A percentile compares a stretch with the other conserved stretches of the same genome.
Conservation (phyloP, 2,888 invertebrate genomes). For the Ectemnius lituratus region DNA sequence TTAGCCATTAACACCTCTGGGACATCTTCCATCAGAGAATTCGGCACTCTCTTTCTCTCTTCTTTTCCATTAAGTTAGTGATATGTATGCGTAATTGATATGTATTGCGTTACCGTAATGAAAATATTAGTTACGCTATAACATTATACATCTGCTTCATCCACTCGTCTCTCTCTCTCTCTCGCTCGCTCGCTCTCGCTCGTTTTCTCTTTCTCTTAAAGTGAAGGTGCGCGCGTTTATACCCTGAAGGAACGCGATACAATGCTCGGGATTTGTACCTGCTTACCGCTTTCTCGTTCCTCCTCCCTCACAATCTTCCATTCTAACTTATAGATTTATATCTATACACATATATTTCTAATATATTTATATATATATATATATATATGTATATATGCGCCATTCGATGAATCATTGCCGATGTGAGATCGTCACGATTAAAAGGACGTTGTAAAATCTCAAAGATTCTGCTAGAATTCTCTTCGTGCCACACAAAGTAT, state of each 20-base stretch:
- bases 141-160: conserved; percentile 32
- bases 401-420: conserved; percentile 9
- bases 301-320: too few relatives aligned
- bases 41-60: conserved; percentile 21
- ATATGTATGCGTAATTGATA: conserved; percentile 61
- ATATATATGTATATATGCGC: conserved; percentile 14
- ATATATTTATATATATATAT: background rate
- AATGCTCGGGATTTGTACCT: conserved; percentile 62
- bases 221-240: conserved; percentile 43
- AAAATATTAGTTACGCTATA: conserved; percentile 59
- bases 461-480: background rate
- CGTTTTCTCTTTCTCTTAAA: conserved; percentile 33
- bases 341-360: conserved; percentile 3
- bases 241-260: conserved; percentile 60
- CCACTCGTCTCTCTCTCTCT: conserved; percentile 13
- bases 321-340: background rate
- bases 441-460: background rate
- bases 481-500: background rate
- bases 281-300: conserved; percentile 33
- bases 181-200: background rate
- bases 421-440: conserved; percentile 21
- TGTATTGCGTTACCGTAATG: conserved; percentile 60
- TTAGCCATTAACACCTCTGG: conserved; percentile 12
- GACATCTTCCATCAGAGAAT: conserved; percentile 40
- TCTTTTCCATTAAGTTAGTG: conserved; percentile 48